These are phyloP conservation scores for Dromiciops gliroides DNA, from an alignment of 2,113 vertebrate species.

Conservation along the genomic window DNA sequence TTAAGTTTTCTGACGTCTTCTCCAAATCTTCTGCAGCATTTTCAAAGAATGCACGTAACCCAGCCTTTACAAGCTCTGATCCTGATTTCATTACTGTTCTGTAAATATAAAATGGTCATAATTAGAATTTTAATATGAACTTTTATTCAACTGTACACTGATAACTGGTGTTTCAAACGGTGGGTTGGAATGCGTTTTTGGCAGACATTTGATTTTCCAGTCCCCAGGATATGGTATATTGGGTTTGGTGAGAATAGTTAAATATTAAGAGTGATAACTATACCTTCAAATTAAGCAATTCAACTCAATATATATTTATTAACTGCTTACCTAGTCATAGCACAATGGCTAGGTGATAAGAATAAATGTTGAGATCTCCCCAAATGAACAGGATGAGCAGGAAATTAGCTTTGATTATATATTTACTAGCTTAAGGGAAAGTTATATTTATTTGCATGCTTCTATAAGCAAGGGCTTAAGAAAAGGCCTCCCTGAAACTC, in stretches of 20 bases:
- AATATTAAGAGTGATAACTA: not conserved
- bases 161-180: not conserved
- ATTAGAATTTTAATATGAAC: not conserved
- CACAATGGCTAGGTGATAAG: not conserved
- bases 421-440: not conserved
- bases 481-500: not conserved
- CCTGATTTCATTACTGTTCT: conserved; percentile 99
- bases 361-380: not conserved
- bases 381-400: not conserved
- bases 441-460: not conserved
- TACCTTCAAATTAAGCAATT: not conserved
- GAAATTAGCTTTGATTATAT: not conserved
- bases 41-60: conserved; percentile 95
- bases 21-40: conserved; percentile 97
- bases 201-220: not conserved
- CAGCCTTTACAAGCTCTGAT: conserved; percentile 94
- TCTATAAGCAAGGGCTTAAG: not conserved
- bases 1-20: conserved; percentile 97
- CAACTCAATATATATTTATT: not conserved
- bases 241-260: not conserved
- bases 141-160: not conserved
- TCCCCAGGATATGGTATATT: rapidly evolving
- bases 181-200: not conserved
- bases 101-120: conserved; percentile 45
- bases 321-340: not conserved